phyloP scores from a whole-genome alignment of 2,888 invertebrate genomes.

The Teinopalpus imperialis region DNA sequence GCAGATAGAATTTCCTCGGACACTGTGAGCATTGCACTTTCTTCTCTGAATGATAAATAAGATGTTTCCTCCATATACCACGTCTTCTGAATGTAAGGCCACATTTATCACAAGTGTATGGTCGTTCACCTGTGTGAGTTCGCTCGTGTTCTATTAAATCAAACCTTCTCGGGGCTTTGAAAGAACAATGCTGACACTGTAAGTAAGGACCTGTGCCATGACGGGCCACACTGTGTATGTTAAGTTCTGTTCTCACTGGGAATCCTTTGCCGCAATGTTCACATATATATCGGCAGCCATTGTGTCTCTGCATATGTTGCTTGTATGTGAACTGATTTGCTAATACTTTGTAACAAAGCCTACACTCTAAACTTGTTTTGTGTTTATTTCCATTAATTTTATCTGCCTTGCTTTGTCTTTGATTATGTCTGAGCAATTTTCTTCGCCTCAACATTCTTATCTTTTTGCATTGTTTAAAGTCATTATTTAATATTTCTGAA shows the following conservation, averaged over 20 bases:
- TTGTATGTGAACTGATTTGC: conserved; percentile 52
- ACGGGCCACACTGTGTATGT: conserved; percentile 51
- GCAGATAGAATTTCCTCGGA: conserved; percentile 54
- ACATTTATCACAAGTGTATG: conserved; percentile 68
- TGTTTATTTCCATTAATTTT: conserved; percentile 21
- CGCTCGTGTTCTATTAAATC: conserved; percentile 62
- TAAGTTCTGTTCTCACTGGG: conserved; percentile 46
- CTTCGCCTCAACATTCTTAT: conserved; percentile 12
- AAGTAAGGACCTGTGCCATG: conserved; percentile 58
- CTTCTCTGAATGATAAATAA: conserved; percentile 64
- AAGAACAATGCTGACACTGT: conserved; percentile 58
- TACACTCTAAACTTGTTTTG: conserved; percentile 41
- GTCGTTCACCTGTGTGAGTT: conserved; percentile 66
- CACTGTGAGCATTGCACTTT: conserved; percentile 58
- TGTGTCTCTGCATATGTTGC: conserved; percentile 65
- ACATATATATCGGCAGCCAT: conserved; percentile 54
- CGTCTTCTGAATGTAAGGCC: conserved; percentile 64
- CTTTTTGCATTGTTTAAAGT: conserved; percentile 16
- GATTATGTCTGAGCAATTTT: conserved; percentile 9
- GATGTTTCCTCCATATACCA: conserved; percentile 64
- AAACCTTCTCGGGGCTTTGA: conserved; percentile 54
- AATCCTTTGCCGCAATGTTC: conserved; percentile 68
- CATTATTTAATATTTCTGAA: conserved; percentile 13
- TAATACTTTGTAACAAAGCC: conserved; percentile 53
- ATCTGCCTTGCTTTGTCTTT: conserved; percentile 1